Conservation (phyloP, 2,888 invertebrate species). For the Protonemura montana region DNA sequence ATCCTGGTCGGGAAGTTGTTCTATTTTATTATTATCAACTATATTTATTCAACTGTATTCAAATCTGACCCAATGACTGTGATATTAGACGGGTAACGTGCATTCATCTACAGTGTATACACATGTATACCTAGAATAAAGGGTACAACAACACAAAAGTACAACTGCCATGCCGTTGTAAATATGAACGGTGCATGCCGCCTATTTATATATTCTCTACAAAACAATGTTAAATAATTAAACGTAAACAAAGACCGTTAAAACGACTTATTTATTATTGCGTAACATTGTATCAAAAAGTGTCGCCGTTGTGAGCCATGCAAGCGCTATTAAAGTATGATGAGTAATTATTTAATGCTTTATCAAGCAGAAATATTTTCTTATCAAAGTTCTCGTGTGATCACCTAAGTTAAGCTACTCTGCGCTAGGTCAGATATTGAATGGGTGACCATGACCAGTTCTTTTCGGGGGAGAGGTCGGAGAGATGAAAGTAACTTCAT, state of each 20-base stretch:
- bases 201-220: background rate
- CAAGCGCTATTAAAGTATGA: background rate
- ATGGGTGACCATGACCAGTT: too few relatives aligned
- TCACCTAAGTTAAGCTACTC: too few relatives aligned
- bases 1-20: background rate
- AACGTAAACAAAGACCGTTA: background rate
- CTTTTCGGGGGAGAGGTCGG: too few relatives aligned
- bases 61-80: background rate
- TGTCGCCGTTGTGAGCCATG: background rate
- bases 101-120: background rate
- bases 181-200: background rate
- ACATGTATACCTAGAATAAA: too few relatives aligned
- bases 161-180: background rate
- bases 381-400: too few relatives aligned
- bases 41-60: conserved; percentile 12
- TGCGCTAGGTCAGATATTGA: too few relatives aligned
- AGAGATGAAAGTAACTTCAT: too few relatives aligned
- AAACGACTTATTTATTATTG: conserved; percentile 2
- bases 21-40: background rate
- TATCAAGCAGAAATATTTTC: conserved; percentile 2
- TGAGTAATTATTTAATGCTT: conserved; percentile 15
- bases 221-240: conserved; percentile 17
- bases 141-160: background rate
- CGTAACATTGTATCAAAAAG: background rate
- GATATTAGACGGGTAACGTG: background rate